Percentiles rank a stretch among this genome's conserved stretches.
Evolutionary conservation across 2,888 invertebrate species (phyloP).

Genomic region (Camponotus fellah): DNA sequence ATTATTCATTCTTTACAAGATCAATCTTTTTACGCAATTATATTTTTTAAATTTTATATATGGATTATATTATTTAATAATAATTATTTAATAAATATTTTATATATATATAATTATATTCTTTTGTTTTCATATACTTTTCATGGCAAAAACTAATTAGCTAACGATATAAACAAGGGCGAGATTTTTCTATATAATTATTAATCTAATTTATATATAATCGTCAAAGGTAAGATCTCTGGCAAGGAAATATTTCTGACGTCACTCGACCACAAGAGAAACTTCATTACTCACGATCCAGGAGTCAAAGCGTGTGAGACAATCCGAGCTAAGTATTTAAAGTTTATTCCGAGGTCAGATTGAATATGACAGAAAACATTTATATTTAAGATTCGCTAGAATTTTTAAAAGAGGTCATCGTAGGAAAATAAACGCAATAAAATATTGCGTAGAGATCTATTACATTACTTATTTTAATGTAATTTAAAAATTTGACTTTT

Average conservation of each 20-base stretch:
- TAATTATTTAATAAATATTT: too few species aligned
- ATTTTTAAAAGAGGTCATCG: background rate
- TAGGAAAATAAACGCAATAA: too few species aligned
- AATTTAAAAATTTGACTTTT: background rate
- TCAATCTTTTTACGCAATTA: background rate
- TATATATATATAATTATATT: background rate
- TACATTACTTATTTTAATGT: background rate
- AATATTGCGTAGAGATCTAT: background rate
- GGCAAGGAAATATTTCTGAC: constrained; percentile 25
- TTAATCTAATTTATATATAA: background rate
- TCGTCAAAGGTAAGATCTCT: background rate
- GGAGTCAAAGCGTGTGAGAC: constrained; percentile 41
- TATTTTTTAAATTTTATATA: background rate
- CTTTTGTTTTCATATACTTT: too few species aligned
- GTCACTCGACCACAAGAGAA: constrained; percentile 25
- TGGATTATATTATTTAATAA: background rate
- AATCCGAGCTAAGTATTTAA: constrained; percentile 33
- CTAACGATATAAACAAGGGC: background rate
- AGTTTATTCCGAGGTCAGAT: constrained; percentile 28
- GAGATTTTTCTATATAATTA: background rate
- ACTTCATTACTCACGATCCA: constrained; percentile 41
- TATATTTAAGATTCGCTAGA: background rate
- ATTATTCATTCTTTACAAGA: background rate
- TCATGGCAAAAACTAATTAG: background rate
- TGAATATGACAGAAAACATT: constrained; percentile 17